These are phyloP conservation scores for Helostoma temminkii DNA, from an alignment of 2,797 vertebrate species.

Conservation along the genomic window DNA sequence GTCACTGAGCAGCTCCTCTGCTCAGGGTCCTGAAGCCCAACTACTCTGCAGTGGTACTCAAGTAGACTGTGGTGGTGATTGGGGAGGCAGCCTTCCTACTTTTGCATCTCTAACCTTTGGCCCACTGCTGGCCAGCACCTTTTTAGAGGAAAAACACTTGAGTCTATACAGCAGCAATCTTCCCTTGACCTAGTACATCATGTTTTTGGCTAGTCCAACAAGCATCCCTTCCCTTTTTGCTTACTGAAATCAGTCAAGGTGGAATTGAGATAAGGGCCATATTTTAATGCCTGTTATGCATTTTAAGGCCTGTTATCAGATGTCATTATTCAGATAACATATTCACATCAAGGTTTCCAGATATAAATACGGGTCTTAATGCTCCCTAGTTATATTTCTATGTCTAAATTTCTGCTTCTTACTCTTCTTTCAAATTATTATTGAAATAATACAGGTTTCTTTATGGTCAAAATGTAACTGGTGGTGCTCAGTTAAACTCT, in stretches of 20 bases:
- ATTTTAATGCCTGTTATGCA: neutral
- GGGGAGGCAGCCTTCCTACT: too few relatives aligned
- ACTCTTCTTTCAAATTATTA: neutral
- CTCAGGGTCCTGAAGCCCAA: too few relatives aligned
- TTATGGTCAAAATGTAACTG: neutral
- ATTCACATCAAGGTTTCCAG: neutral
- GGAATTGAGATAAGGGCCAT: constrained; percentile 2
- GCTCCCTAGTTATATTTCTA: neutral
- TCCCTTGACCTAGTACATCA: too few relatives aligned
- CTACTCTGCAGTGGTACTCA: too few relatives aligned
- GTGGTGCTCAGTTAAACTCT: neutral
- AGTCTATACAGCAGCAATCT: too few relatives aligned
- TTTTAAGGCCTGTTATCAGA: neutral
- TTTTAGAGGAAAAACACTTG: too few relatives aligned
- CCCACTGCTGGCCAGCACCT: too few relatives aligned
- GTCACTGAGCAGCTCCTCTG: too few relatives aligned
- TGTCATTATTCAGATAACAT: constrained; percentile 9
- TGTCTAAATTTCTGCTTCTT: neutral
- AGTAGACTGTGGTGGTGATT: too few relatives aligned
- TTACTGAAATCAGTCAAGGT: neutral
- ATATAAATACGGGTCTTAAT: constrained; percentile 3
- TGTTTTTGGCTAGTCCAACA: neutral
- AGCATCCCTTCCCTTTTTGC: neutral
- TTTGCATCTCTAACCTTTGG: too few relatives aligned
- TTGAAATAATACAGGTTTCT: too few relatives aligned